Base-by-base conservation (phyloP, 64 coral and sea anemone genomes). In the Montipora cactus region DNA sequence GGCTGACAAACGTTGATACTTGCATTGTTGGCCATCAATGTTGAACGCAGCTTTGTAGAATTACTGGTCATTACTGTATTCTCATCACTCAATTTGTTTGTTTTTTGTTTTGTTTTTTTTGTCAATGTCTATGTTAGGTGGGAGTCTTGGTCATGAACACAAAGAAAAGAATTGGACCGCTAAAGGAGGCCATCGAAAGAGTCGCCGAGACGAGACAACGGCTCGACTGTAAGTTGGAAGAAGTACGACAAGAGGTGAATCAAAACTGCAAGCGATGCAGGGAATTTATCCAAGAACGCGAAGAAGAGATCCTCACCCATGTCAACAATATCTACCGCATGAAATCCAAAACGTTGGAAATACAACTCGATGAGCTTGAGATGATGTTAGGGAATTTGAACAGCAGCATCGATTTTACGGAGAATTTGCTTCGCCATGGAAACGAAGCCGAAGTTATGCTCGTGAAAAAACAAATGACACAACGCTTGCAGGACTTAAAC, bases 401-500 rank as follows among this genome's bases (percentile, higher is more conserved):
- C 19, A 98, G 97, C 58, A 94, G 97, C 51, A 93, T 95, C n/a
- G 94, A 98, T 52, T 98, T 98, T 64, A 95, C 97, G 0, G 97
- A 98, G 80, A 98, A 93, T n/a, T 83, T 95, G 15, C 91, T 98
- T 0, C 68, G 69, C 11, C 97, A 98, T 75, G 97, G 97, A 5
- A 98, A 98, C 83, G 97, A 98, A 71, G 97, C 97, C 10, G 97
- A 98, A 52, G 97, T 98, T 20, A 98, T 95, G 81, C 59, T 98
- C 9, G 97, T 98, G 1, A 87, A 92, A 67, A 98, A 98, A 66
- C 97, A 98, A 70, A 95, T 98, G 97, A 98, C 94, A 10, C 84
- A 95, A 61, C 90, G 97, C 47, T 62, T 98, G 44, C 91, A 96
- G 18, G 97, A 98, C 37, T 58, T 98, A 37, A 94, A 96, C 73